phyloP scores from a whole-genome alignment of 2,888 invertebrate species.

The Andrena flavipes region DNA sequence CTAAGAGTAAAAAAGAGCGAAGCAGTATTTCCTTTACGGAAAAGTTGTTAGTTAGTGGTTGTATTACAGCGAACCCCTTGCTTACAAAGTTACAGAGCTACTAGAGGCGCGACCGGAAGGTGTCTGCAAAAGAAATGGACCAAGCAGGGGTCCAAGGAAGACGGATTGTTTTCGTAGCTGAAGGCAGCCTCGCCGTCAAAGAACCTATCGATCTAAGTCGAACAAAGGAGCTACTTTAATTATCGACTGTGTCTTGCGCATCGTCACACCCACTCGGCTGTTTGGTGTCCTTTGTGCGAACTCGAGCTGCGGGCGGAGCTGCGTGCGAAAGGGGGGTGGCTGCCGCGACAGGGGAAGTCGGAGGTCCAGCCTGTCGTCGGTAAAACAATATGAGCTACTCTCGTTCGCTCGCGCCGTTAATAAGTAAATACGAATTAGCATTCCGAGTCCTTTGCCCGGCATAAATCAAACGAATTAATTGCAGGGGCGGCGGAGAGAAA shows the following conservation, averaged over 20 bases:
- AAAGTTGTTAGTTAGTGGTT: too few relatives aligned
- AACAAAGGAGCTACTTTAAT: constrained; percentile 80
- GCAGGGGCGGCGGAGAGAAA: constrained; percentile 56
- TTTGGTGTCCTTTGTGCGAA: constrained; percentile 72
- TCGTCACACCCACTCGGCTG: constrained; percentile 69
- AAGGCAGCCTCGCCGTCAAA: constrained; percentile 66
- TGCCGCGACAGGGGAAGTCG: constrained; percentile 24
- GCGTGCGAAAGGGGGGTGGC: constrained; percentile 32
- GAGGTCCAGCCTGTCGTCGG: constrained; percentile 54
- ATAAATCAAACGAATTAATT: constrained; percentile 82
- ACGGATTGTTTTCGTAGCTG: constrained; percentile 70
- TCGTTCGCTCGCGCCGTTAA: constrained; percentile 74
- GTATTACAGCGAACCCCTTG: neutral
- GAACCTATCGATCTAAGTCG: constrained; percentile 80
- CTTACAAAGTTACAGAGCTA: too few relatives aligned
- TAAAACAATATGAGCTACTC: constrained; percentile 74
- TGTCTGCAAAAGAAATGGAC: constrained; percentile 44
- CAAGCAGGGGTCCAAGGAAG: constrained; percentile 39
- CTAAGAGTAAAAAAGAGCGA: too few relatives aligned
- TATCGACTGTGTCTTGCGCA: constrained; percentile 76
- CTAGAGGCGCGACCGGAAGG: neutral
- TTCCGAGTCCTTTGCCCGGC: constrained; percentile 77
- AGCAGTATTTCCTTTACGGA: too few relatives aligned
- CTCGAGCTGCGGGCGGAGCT: constrained; percentile 58
- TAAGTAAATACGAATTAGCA: constrained; percentile 82